phyloP scores from a whole-genome alignment of 2,888 invertebrate genomes.

The Acleris laterana region DNA sequence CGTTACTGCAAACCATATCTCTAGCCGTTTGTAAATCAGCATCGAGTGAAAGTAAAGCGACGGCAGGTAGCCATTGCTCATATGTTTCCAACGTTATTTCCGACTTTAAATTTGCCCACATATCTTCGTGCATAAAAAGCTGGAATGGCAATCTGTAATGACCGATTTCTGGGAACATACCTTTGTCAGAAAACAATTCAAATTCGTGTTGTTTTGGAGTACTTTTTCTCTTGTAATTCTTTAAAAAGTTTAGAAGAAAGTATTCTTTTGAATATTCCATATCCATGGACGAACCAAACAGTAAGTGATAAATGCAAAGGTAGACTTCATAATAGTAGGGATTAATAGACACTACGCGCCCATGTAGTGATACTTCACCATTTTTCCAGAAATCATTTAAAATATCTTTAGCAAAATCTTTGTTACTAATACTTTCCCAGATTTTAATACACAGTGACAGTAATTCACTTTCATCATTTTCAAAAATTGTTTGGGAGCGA shows the following conservation, averaged over 20 bases:
- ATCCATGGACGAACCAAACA: slow-evolving; percentile 60
- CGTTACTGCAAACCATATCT: slow-evolving; percentile 82
- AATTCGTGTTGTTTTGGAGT: slow-evolving; percentile 78
- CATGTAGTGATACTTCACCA: slow-evolving; percentile 76
- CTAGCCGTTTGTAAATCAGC: slow-evolving; percentile 74
- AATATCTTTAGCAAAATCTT: slow-evolving; percentile 68
- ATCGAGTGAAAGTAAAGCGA: slow-evolving; percentile 69
- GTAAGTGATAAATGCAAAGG: slow-evolving; percentile 69
- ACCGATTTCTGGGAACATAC: slow-evolving; percentile 80
- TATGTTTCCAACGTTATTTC: slow-evolving; percentile 81
- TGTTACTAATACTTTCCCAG: slow-evolving; percentile 74
- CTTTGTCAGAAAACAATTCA: slow-evolving; percentile 78
- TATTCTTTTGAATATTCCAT: slow-evolving; percentile 68
- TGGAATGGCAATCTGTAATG: slow-evolving; percentile 78
- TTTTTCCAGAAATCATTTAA: slow-evolving; percentile 78
- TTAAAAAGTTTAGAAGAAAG: slow-evolving; percentile 72
- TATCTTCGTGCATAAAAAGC: slow-evolving; percentile 76
- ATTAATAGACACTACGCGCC: slow-evolving; percentile 71
- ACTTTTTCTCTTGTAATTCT: slow-evolving; percentile 72
- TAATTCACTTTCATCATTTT: slow-evolving; percentile 61
- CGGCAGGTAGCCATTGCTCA: slow-evolving; percentile 75
- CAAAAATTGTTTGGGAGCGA: slow-evolving; percentile 56
- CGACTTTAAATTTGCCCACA: slow-evolving; percentile 80
- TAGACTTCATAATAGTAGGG: slow-evolving; percentile 80
- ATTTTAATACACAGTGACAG: slow-evolving; percentile 62